Evolutionary conservation across 2,888 invertebrate genomes (phyloP), one percentile per base, ranked within the genome.

Genomic region (Leucophenga montana): DNA sequence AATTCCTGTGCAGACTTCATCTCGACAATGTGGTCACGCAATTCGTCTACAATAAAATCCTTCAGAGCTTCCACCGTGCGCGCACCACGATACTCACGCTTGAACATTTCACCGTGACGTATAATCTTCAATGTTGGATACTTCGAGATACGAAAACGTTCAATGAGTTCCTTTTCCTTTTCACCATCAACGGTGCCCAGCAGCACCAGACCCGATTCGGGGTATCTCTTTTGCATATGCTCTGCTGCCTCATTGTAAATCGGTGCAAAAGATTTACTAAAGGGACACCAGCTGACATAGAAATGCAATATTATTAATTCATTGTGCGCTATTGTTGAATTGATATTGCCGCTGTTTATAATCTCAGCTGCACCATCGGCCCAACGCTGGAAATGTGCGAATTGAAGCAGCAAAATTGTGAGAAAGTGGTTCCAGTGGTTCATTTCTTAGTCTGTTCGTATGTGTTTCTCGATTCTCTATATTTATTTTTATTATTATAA

Each of bases 271-370:
- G 96, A 92, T 87, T 95, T 96, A 90, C 98, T 98, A 90, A 97
- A 99, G 83, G 95, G 93, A 90, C 99, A 99, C 97, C 97, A 97
- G 85, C 97, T 97, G 33, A 98, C 97, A 90, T 98, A 98, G 90
- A 99, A 99, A 90, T 98, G 98, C 67, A 99, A 93, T 89, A 99
- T 94, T 68, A 98, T 97, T 88, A 99, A 90, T 90, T 98, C 97
- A 91, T 96, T 95, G 69, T 94, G 92, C 70, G 94, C 97, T 3
- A 68, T 14, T 18, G 39, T 14, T 20, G 9, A 6, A n/a, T 68
- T 39, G 1, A 62, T 39, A 62, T 48, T 2, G 14, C 14, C 46
- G 14, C 22, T 14, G 46, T 50, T 16, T 6, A 50, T 11, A 11
- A 39, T 3, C 9, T 8, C 39, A 39, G 39, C 39, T 8, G 39